These are phyloP conservation scores for Eretmocerus hayati DNA, from an alignment of 2,888 invertebrate genomes.

Conservation along the genomic window DNA sequence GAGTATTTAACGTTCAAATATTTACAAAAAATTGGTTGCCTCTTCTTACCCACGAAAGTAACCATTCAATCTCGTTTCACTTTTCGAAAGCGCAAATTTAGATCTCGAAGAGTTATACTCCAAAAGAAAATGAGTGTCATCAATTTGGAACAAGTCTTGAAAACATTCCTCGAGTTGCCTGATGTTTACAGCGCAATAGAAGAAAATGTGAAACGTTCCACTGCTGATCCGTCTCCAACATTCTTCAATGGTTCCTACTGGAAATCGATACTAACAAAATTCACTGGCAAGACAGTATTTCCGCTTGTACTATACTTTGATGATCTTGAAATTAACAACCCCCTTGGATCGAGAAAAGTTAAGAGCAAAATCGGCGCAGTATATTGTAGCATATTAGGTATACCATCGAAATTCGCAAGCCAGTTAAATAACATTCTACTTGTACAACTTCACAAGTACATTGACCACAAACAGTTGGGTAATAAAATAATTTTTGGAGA, in stretches of 20 bases:
- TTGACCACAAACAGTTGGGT: constrained; percentile 16
- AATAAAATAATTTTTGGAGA: constrained; percentile 9
- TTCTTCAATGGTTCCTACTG: constrained; percentile 16
- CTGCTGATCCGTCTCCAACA: neutral
- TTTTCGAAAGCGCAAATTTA: neutral
- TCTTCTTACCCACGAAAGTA: neutral
- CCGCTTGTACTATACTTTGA: constrained; percentile 20
- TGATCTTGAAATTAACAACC: constrained; percentile 20
- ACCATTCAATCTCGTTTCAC: neutral
- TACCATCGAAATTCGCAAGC: constrained; percentile 17
- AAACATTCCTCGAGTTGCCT: constrained; percentile 20
- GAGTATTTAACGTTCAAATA: constrained; percentile 7
- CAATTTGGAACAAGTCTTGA: constrained; percentile 16
- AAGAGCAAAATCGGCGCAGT: constrained; percentile 20
- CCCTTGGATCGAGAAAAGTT: constrained; percentile 15
- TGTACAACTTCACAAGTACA: constrained; percentile 18
- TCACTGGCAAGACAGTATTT: constrained; percentile 12
- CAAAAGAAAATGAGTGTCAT: constrained; percentile 11
- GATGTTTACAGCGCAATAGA: constrained; percentile 17
- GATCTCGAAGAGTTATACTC: constrained; percentile 1
- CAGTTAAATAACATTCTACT: constrained; percentile 21
- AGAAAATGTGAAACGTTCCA: constrained; percentile 2
- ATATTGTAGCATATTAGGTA: constrained; percentile 14
- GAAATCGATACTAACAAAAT: constrained; percentile 9
- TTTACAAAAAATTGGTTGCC: neutral